Percentiles rank a stretch among this genome's conserved stretches.
Evolutionary conservation across 2,113 vertebrate species (phyloP).

Genomic region (Rafetus swinhoei): DNA sequence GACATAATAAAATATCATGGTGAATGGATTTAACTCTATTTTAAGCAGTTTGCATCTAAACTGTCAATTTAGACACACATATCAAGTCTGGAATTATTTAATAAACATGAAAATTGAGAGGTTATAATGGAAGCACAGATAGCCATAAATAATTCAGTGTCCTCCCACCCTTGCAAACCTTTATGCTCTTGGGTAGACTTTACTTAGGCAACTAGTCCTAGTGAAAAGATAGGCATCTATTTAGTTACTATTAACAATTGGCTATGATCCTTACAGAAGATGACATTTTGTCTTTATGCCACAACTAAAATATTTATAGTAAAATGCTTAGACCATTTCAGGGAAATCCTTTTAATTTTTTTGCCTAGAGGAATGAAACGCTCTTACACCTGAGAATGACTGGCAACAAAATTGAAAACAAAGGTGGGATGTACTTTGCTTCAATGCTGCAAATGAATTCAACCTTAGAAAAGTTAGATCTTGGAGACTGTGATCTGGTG

Average conservation of each 20-base stretch:
- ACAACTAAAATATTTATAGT: not conserved
- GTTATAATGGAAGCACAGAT: not conserved
- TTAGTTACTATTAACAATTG: not conserved
- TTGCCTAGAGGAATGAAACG: conserved; percentile 81
- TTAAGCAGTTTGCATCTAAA: not conserved
- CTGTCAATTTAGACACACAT: conserved; percentile 8
- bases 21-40: not conserved
- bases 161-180: not conserved
- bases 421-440: conserved; percentile 87
- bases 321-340: not conserved
- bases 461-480: conserved; percentile 85
- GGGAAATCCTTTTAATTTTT: conserved; percentile 30
- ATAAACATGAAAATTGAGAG: not conserved
- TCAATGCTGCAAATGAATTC: conserved; percentile 86
- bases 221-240: not conserved
- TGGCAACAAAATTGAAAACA: conserved; percentile 89
- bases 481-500: conserved; percentile 91
- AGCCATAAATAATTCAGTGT: not conserved
- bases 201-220: not conserved
- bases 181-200: not conserved
- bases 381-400: conserved; percentile 87
- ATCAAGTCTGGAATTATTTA: conserved; percentile 4
- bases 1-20: accelerated
- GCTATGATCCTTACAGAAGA: not conserved
- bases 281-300: conserved; percentile 17